Evolutionary conservation across 1,140 invertebrate genomes (phyloP).

Genomic region (Rhagoletis pomonella): DNA sequence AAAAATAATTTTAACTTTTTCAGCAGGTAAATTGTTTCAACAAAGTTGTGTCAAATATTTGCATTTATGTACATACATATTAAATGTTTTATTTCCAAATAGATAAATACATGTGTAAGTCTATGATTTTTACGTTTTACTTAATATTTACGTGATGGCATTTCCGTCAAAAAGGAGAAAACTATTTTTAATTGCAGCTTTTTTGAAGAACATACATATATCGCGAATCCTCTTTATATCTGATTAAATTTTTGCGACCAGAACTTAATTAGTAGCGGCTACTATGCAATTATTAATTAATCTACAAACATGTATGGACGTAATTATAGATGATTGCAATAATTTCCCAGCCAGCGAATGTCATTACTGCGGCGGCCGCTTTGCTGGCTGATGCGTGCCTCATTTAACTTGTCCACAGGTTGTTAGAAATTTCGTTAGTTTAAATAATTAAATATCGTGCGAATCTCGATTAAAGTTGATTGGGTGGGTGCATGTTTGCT

Average conservation of each 20-base stretch:
- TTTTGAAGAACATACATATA: neutral
- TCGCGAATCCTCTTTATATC: neutral
- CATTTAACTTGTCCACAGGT: neutral
- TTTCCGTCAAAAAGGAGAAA: neutral
- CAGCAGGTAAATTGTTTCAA: neutral
- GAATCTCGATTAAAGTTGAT: neutral
- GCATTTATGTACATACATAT: too few species aligned
- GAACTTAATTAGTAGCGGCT: neutral
- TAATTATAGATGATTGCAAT: neutral
- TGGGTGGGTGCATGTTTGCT: neutral
- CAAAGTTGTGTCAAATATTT: too few species aligned
- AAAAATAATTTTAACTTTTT: neutral
- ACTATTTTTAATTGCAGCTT: neutral
- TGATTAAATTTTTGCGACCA: neutral
- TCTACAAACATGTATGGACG: neutral
- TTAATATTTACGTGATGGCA: too few species aligned
- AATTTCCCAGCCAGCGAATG: neutral
- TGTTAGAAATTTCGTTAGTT: neutral
- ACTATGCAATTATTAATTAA: conserved; percentile 8
- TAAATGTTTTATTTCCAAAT: too few species aligned
- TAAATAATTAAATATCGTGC: conserved; percentile 3
- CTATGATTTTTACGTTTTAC: too few species aligned
- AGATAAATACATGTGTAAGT: too few species aligned
- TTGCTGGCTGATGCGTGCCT: neutral
- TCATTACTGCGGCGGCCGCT: neutral